A percentile compares a stretch with the other conserved stretches of the same genome.
phyloP scores from a whole-genome alignment of 2,888 invertebrate genomes.

The Troilus luridus region DNA sequence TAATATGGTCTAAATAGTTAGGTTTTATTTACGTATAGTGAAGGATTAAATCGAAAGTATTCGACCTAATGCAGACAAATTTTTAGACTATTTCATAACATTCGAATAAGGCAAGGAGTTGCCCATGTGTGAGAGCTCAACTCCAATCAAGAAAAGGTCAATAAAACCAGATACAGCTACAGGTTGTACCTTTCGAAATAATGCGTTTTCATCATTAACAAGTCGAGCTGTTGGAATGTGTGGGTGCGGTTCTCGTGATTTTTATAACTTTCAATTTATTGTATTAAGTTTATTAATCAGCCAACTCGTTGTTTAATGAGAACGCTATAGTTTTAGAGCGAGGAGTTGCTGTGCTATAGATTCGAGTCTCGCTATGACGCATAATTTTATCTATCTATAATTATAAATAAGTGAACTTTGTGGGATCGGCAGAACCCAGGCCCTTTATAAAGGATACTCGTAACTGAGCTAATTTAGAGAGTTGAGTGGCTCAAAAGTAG shows the following conservation, averaged over 20 bases:
- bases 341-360: too few species aligned
- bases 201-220: constrained; percentile 28
- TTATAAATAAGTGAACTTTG: too few species aligned
- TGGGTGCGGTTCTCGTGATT: not conserved
- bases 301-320: too few species aligned
- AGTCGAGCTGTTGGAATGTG: not conserved
- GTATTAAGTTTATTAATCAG: not conserved
- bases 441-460: too few species aligned
- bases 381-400: too few species aligned
- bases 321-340: too few species aligned
- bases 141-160: not conserved
- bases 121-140: not conserved
- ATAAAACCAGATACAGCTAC: not conserved
- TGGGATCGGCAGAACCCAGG: too few species aligned
- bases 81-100: not conserved
- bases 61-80: not conserved
- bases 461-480: too few species aligned
- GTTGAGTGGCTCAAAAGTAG: too few species aligned
- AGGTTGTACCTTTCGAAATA: not conserved
- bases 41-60: not conserved
- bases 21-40: too few species aligned
- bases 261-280: not conserved
- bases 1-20: too few species aligned
- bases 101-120: not conserved
- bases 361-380: too few species aligned